Base-by-base conservation (phyloP, 2,113 vertebrate genomes). In the Erythrolamprus reginae region DNA sequence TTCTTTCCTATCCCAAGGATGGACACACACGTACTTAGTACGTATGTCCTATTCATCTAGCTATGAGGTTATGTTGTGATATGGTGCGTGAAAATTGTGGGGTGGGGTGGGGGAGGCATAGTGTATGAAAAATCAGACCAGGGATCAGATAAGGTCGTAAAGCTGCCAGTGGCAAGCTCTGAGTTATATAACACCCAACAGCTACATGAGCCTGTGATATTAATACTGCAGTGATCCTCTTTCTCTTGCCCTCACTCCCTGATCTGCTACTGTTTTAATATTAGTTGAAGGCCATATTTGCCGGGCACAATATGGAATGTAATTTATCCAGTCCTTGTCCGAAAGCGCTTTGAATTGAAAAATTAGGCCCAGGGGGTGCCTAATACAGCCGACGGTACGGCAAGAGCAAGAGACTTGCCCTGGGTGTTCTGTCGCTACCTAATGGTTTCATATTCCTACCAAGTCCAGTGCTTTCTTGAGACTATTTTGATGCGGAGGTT, bases 311-410 rank as follows among this genome's bases (percentile, higher is more conserved):
- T 61, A 10, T 24, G 28, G 53, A 88, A 84, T 84, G 28, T 88
- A 88, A 65, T 61, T 88, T 82, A 91, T 88, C 83, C 90, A 83
- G 70, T 26, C 65, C 77, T 48, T 51, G 47, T 48, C 53, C 51
- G n/a, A 88, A 88, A 42, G 52, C 21, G 53, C 24, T 53, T 61
- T 50, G 70, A 88, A 82, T 84, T 45, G 58, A 58, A 83, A 88
- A 88, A 91, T 88, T 50, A 52, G 77, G 53, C 90, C 90, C 90
- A 88, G 51, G 53, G 77, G 86, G 24, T 91, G 23, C 45, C n/a
- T 84, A 83, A 50, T n/a, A 42, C 86, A 33, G 77, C 56, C 33
- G 10, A 26, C 21, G 56, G 83, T 47, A 51, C 6, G 3, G 83
- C 86, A 83, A 91, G 19, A 88, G 52, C 2, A n/a, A 88, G 86